Evolutionary conservation across 2,888 invertebrate genomes (phyloP).

Genomic region (Eledona agricola): DNA sequence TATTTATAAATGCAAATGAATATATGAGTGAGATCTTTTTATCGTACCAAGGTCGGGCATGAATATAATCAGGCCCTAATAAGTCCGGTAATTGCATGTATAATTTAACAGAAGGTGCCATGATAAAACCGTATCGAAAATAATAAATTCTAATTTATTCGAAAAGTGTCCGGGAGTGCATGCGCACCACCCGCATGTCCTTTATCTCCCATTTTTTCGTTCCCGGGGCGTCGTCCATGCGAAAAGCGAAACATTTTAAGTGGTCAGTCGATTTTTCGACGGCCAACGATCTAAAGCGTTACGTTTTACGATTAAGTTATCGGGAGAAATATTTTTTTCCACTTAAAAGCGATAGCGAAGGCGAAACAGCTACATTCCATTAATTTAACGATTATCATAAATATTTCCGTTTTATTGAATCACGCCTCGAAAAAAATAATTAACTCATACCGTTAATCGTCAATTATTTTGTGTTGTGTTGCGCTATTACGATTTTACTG

Average conservation of each 20-base stretch:
- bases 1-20: conserved; percentile 55
- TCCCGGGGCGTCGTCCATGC: too few species aligned
- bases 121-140: conserved; percentile 59
- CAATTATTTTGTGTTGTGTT: neutral
- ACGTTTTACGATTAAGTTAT: too few species aligned
- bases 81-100: conserved; percentile 57
- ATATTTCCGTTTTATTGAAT: conserved; percentile 6
- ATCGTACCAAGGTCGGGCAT: conserved; percentile 49
- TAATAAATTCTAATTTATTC: conserved; percentile 60
- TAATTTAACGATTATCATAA: conserved; percentile 14
- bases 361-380: conserved; percentile 17
- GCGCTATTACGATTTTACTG: neutral
- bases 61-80: conserved; percentile 55
- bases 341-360: conserved; percentile 4
- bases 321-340: conserved; percentile 17
- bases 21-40: conserved; percentile 45
- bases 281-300: too few species aligned
- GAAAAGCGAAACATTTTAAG: too few species aligned
- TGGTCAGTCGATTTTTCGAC: too few species aligned
- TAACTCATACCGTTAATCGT: conserved; percentile 1
- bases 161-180: conserved; percentile 49
- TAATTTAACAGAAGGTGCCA: conserved; percentile 59
- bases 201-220: conserved; percentile 19
- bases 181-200: conserved; percentile 29
- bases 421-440: neutral